Conservation (phyloP, 2,888 invertebrate species). For the Caenorhabditis imperialis region DNA sequence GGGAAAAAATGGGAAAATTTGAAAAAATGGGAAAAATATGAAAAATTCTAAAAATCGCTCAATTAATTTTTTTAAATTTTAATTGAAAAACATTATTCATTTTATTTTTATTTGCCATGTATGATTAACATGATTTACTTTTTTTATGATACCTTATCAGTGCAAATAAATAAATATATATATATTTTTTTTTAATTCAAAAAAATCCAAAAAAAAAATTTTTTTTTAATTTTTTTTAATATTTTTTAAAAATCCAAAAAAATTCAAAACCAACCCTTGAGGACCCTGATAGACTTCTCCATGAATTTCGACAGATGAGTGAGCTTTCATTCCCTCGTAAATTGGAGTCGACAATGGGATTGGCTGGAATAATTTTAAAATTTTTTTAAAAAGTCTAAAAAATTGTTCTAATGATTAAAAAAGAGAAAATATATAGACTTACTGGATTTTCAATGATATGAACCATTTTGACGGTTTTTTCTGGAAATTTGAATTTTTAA, state of each 20-base stretch:
- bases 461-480: slow-evolving; percentile 23
- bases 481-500: slow-evolving; percentile 10
- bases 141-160: no score
- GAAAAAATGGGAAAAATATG: background rate
- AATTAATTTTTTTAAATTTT: background rate
- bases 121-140: no score
- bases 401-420: no score
- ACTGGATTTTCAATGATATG: slow-evolving; percentile 51
- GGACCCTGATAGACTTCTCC: slow-evolving; percentile 40
- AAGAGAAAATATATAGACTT: no score
- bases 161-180: no score
- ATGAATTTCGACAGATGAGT: slow-evolving; percentile 37
- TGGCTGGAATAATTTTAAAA: slow-evolving; percentile 16
- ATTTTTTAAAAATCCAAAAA: background rate
- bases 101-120: background rate
- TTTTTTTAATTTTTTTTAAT: no score
- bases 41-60: background rate
- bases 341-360: slow-evolving; percentile 38
- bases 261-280: slow-evolving; percentile 19
- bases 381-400: no score
- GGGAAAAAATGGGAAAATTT: background rate
- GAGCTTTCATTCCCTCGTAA: slow-evolving; percentile 34
- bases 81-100: background rate
- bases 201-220: no score
- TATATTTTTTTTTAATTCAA: no score